Evolutionary conservation across 2,113 vertebrate genomes (phyloP).

Genomic region (Azemiops feae): DNA sequence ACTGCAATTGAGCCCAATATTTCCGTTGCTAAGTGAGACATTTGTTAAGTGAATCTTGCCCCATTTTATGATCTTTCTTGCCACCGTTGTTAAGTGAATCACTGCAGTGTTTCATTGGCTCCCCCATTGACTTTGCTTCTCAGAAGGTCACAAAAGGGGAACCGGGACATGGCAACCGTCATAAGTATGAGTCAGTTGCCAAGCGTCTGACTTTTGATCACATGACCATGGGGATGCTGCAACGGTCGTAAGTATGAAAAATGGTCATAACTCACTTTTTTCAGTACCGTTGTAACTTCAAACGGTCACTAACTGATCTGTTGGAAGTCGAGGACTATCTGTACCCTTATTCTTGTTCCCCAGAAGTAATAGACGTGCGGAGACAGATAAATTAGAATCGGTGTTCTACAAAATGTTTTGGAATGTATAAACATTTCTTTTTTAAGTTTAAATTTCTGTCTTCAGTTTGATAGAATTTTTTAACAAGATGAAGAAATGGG

Average conservation of each 20-base stretch:
- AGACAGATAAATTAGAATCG: background rate
- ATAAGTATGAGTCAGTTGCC: background rate
- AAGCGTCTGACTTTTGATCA: background rate
- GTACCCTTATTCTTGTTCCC: background rate
- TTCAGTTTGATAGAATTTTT: constrained; percentile 93
- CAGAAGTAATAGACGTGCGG: fast-evolving
- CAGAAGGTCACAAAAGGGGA: background rate
- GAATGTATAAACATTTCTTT: background rate
- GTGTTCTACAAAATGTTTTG: background rate
- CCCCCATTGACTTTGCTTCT: background rate
- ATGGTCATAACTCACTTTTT: background rate
- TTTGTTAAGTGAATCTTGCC: background rate
- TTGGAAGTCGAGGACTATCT: background rate
- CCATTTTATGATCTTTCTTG: background rate
- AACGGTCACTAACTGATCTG: background rate
- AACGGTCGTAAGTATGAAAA: background rate
- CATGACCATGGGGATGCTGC: background rate
- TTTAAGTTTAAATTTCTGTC: constrained; percentile 32
- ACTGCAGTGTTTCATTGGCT: background rate
- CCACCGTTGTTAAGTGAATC: background rate
- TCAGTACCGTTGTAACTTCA: background rate
- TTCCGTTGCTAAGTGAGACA: background rate
- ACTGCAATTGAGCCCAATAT: background rate
- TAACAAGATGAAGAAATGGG: constrained; percentile 97
- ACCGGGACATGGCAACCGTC: background rate